Evolutionary conservation across 2,888 invertebrate genomes (phyloP).

Genomic region (Papilio protenor): DNA sequence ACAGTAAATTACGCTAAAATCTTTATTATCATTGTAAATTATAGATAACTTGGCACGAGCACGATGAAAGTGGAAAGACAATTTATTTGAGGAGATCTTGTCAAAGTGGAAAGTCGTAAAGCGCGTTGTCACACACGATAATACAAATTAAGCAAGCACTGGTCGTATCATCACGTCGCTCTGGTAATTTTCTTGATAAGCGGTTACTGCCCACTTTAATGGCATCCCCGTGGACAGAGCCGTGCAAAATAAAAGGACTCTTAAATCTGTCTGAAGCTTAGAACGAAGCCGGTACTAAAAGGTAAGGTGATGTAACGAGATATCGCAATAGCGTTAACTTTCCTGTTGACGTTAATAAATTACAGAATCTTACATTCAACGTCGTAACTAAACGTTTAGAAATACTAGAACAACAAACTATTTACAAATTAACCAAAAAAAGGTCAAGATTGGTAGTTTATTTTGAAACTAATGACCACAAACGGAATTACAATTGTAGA

Average conservation of each 20-base stretch:
- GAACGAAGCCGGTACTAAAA: constrained; percentile 33
- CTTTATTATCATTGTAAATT: constrained; percentile 24
- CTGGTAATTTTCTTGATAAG: constrained; percentile 42
- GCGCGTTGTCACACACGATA: constrained; percentile 39
- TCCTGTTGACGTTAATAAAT: not conserved
- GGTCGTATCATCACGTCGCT: constrained; percentile 41
- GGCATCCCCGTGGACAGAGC: constrained; percentile 33
- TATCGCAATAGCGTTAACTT: constrained; percentile 1
- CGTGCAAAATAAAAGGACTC: constrained; percentile 40
- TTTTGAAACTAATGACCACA: not conserved
- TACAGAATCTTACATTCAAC: not conserved
- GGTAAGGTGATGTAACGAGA: constrained; percentile 24
- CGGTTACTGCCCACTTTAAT: constrained; percentile 42
- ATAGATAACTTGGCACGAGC: not conserved
- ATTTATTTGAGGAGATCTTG: constrained; percentile 31
- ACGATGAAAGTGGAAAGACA: constrained; percentile 33
- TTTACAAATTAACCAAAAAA: not conserved
- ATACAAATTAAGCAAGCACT: constrained; percentile 40
- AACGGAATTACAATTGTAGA: not conserved
- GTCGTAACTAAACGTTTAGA: constrained; percentile 3
- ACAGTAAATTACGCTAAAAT: constrained; percentile 10
- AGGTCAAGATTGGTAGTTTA: not conserved
- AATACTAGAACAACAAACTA: not conserved
- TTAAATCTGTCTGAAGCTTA: constrained; percentile 35
- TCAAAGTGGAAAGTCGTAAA: constrained; percentile 32